Evolutionary conservation across 2,888 invertebrate genomes (phyloP), one percentile per base, ranked within the genome.

Genomic region (Myathropa florea): DNA sequence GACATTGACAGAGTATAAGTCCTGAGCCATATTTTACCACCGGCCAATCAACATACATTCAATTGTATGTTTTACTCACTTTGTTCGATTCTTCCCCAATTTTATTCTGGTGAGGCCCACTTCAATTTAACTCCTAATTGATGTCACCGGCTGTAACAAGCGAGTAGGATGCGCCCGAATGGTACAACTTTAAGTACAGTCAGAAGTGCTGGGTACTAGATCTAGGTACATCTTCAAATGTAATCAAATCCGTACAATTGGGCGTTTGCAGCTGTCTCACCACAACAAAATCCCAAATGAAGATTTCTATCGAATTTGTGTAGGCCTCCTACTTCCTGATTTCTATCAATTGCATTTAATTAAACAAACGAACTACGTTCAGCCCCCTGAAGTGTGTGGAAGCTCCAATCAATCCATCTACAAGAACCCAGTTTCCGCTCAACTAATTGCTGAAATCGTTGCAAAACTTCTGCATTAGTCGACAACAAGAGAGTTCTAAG

Each of bases 391-490:
- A 23, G 60, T 24, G 21, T 30, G 26, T 57, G 60, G 30, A n/a
- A 60, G 23, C 57, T 53, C 81, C 33, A 82, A 65, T 76, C 71
- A 76, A 71, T 70, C 61, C 67, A 75, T 68, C 68, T 55, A 55
- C 63, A 23, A 61, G 75, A 68, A 64, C 81, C 70, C 76, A 68
- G 76, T 82, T 82, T 82, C 70, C 82, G 70, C 46, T 82, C 65
- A 76, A 65, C 76, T 82, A 82, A 76, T 82, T 82, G 82, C 82
- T 76, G 46, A 70, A 70, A 81, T 73, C 75, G 73, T 73, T 61
- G 68, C 61, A 59, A 60, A 67, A 71, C 55, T 39, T 63, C 55
- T 78, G 76, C 75, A 70, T 64, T 60, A 76, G 73, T 61, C 24
- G 23, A 12, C 24, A 57, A 70, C 46, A 68, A 46, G 33, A 33